Base-by-base conservation (phyloP, 1,140 invertebrate species). In the Philotrypesis tridentata region DNA sequence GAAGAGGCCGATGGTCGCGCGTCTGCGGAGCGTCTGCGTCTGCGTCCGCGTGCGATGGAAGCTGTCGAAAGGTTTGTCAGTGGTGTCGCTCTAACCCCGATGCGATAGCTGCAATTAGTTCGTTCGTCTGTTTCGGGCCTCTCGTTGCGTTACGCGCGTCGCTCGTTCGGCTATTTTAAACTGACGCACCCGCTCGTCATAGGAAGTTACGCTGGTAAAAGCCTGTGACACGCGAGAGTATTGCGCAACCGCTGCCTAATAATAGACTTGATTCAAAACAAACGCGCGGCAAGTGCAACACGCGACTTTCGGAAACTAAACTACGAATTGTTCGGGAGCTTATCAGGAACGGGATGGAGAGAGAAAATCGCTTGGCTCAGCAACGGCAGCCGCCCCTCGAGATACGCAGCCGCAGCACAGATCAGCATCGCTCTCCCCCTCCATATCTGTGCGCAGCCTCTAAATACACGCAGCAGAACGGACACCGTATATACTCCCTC, bases 21-120 rank as follows among this genome's bases (percentile, higher is more conserved):
- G n/a, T n/a, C 76, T 55, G 76, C 31, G 27, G 23, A 60, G 17
- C 29, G n/a, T 60, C 12, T 2, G 27, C n/a, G n/a, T n/a, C n/a
- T n/a, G n/a, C n/a, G n/a, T n/a, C n/a, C n/a, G n/a, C n/a, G n/a
- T n/a, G n/a, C n/a, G n/a, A n/a, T 1, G 6, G n/a, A 79, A 72
- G 33, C 31, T n/a, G 68, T 73, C 70, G 60, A 80, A 80, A 79
- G 27, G 29, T 79, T 72, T 63, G 78, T 72, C 55, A 79, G 65
- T 21, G 67, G 9, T 78, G 7, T 23, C 1, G 17, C 43, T 63
- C 12, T 5, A 29, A 27, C 23, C 37, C 8, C 6, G 5, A 2
- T 25, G n/a, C 6, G 74, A 25, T 67, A 67, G 67, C 63, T 29
- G 63, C 48, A 79, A 72, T 79, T 70, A 72, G 43, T 70, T 78